A percentile compares a stretch with the other conserved stretches of the same genome.
Conservation (phyloP, 2,888 invertebrate genomes). For the Amphipyra berbera region DNA sequence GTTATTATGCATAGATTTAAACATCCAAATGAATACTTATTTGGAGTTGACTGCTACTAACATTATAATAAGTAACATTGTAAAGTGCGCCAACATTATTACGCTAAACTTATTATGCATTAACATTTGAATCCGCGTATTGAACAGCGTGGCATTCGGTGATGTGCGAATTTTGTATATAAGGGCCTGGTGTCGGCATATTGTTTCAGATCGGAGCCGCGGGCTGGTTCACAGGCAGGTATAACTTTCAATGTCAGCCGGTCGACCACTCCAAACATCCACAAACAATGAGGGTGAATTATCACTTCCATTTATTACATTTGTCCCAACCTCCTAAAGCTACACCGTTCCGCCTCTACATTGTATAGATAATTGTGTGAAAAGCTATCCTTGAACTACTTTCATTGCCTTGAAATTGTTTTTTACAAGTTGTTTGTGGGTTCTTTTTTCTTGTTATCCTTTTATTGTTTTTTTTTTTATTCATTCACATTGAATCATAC, state of each 20-base stretch:
- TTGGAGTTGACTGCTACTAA: conserved; percentile 55
- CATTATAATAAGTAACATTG: conserved; percentile 39
- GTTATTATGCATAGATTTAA: conserved; percentile 36
- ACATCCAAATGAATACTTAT: conserved; percentile 48
- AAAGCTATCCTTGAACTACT: conserved; percentile 16
- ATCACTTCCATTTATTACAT: conserved; percentile 68
- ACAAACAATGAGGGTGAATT: conserved; percentile 97
- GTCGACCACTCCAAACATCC: conserved; percentile 98
- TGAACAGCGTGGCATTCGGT: conserved; percentile 45
- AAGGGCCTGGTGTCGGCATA: conserved; percentile 85
- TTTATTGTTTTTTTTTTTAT: conserved; percentile 5
- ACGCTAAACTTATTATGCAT: conserved; percentile 53
- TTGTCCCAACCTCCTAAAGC: conserved; percentile 54
- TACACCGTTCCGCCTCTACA: conserved; percentile 22
- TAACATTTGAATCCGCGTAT: conserved; percentile 49
- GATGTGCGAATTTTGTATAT: conserved; percentile 60
- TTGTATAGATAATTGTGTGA: conserved; percentile 22
- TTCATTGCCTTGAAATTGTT: conserved; percentile 19
- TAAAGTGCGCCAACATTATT: conserved; percentile 48
- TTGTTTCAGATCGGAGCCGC: conserved; percentile 95
- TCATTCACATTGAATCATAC: conserved; percentile 23
- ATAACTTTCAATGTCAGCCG: conserved; percentile 98
- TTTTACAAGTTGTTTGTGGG: conserved; percentile 19
- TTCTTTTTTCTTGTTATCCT: conserved; percentile 13
- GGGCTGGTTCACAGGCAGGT: conserved; percentile 98